Evolutionary conservation across 2,797 vertebrate species (phyloP).

Genomic region (Falco berigora): DNA sequence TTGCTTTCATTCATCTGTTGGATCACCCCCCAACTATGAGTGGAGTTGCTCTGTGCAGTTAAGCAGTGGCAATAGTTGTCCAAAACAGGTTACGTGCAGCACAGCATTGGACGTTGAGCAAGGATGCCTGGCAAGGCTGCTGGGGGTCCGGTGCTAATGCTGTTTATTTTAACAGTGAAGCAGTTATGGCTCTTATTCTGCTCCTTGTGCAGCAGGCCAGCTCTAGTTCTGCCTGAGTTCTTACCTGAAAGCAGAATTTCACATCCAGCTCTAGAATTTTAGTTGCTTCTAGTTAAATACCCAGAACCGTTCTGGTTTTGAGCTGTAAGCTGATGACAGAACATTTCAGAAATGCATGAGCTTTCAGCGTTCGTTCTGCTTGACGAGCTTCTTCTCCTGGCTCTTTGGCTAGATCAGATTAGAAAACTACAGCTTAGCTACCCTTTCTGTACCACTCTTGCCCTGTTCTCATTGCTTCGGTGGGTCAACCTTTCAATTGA

Average conservation of each 20-base stretch:
- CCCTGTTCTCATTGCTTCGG: neutral
- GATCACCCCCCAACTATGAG: neutral
- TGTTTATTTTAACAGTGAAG: neutral
- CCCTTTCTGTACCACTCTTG: constrained; percentile 1
- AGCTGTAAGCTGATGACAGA: neutral
- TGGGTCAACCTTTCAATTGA: neutral
- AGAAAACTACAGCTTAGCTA: constrained; percentile 17
- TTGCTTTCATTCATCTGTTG: neutral
- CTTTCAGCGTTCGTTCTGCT: neutral
- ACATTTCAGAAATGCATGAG: neutral
- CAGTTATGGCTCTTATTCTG: neutral
- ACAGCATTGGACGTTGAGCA: neutral
- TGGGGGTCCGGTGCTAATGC: neutral
- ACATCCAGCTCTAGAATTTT: neutral
- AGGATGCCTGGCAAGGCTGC: neutral
- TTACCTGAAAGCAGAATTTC: neutral
- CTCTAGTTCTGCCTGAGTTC: neutral
- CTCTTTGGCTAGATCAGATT: neutral
- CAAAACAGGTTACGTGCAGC: neutral
- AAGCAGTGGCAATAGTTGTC: neutral
- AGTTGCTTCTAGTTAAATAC: neutral
- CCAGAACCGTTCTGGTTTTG: neutral
- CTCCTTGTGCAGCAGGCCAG: neutral
- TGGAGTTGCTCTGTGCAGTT: fast-evolving
- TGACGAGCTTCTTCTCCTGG: neutral